Evolutionary conservation across 1,140 invertebrate genomes (phyloP).

Genomic region (Pygmarrhopalites habei): DNA sequence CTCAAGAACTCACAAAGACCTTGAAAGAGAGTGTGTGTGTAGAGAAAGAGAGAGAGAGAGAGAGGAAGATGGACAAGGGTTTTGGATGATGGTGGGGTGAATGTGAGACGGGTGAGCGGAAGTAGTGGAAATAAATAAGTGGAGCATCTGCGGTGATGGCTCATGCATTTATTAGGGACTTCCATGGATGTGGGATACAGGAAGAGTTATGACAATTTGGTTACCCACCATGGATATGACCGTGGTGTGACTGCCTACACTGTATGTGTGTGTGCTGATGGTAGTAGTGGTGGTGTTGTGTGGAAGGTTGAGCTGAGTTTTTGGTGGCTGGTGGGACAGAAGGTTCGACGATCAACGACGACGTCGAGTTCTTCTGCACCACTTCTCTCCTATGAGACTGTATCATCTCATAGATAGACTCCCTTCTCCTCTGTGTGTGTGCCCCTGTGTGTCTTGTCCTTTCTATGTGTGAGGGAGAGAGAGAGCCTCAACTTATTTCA

Average conservation of each 20-base stretch:
- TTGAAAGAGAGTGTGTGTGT: no score
- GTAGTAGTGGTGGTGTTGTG: constrained; percentile 11
- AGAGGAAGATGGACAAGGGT: neutral
- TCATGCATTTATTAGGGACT: neutral
- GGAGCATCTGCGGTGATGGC: constrained; percentile 18
- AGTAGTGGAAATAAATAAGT: constrained; percentile 28
- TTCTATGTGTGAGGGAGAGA: neutral
- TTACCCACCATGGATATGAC: constrained; percentile 18
- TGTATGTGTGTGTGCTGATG: no score
- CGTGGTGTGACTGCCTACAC: no score
- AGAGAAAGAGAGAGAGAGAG: neutral
- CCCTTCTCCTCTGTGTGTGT: no score
- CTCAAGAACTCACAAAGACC: no score
- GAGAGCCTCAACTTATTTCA: no score
- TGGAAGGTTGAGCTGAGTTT: no score
- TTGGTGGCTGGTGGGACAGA: constrained; percentile 29
- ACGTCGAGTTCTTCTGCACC: constrained; percentile 10
- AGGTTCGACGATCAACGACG: constrained; percentile 24
- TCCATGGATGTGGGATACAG: constrained; percentile 5
- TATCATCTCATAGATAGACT: constrained; percentile 24
- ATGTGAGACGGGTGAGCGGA: constrained; percentile 17
- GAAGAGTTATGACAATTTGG: constrained; percentile 33
- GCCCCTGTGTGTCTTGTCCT: no score
- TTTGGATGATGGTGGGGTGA: no score
- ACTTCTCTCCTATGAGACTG: constrained; percentile 21